These are phyloP conservation scores for Trematomus bernacchii DNA, from an alignment of 2,797 vertebrate species.

Conservation along the genomic window DNA sequence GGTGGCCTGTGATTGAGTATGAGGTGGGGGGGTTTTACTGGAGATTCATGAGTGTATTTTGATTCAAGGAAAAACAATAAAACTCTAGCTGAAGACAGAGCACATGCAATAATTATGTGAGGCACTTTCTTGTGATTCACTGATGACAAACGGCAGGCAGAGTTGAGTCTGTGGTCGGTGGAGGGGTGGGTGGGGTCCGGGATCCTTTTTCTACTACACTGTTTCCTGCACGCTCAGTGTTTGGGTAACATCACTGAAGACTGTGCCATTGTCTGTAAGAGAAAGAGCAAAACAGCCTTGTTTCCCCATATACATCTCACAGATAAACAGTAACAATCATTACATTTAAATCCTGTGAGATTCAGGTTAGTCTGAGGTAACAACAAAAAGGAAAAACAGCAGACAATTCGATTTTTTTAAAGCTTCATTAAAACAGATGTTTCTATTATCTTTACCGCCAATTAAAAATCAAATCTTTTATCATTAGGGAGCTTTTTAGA, in stretches of 20 bases:
- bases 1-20: conserved; percentile 10
- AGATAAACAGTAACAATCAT: background rate
- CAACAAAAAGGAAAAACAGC: background rate
- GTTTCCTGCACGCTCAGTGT: conserved; percentile 78
- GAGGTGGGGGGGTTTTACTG: background rate
- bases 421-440: background rate
- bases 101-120: conserved; percentile 59
- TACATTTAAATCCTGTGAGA: background rate
- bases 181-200: conserved; percentile 28
- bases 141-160: conserved; percentile 48
- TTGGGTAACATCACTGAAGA: conserved; percentile 92
- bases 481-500: background rate
- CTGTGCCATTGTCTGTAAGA: conserved; percentile 88
- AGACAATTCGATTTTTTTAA: background rate
- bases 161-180: conserved; percentile 34
- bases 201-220: conserved; percentile 12
- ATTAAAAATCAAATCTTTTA: background rate
- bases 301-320: background rate
- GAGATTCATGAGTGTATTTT: background rate
- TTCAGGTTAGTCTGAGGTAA: background rate
- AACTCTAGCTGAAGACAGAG: conserved; percentile 33
- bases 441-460: background rate
- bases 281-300: conserved; percentile 18
- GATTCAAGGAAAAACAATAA: background rate
- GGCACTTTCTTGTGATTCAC: conserved; percentile 76